Base-by-base conservation (phyloP, 92 coral and sea anemone genomes). In the Epizoanthus illoricatus region DNA sequence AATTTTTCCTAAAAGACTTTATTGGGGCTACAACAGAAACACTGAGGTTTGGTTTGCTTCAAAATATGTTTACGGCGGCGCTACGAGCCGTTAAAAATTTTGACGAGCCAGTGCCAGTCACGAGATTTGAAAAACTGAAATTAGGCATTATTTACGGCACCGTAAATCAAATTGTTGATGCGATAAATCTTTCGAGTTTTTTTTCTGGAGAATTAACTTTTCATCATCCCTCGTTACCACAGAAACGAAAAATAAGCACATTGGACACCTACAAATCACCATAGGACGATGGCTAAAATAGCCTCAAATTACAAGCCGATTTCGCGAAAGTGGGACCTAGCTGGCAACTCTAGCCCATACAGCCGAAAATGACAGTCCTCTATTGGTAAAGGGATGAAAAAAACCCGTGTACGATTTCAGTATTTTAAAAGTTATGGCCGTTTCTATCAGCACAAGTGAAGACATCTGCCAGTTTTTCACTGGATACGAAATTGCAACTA, bases 371-470 rank as follows among this genome's bases (percentile, higher is more conserved):
- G 4, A 65, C 43, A 21, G 40, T 65, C 28, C 40, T 5, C 23
- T 19, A 21, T 65, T 65, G 70, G 39, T 65, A 65, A 65, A 65
- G 18, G 1, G 0, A 21, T 65, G 70, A 11, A 11, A 65, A 65
- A 65, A 65, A 65, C 70, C 70, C 28, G 7, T 65, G 70, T 65
- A 65, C 70, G 42, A 65, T 65, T 65, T 65, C 70, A 19, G 28
- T 65, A 65, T 65, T 65, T 65, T 11, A 65, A 65, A 65, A 18
- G 70, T 21, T 65, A 5, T 65, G 70, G 39, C 70, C 13, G 10
- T 65, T 65, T 18, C 13, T 19, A 65, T 65, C 2, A 21, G 36
- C 70, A 65, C 42, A 7, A 0, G 39, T 65, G 10, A 4, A 20
- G 36, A 4, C 13, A 65, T 65, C 18, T 45, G 33, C 8, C 52